phyloP scores from a whole-genome alignment of 1,140 invertebrate species.

The Cotesia vestalis region DNA sequence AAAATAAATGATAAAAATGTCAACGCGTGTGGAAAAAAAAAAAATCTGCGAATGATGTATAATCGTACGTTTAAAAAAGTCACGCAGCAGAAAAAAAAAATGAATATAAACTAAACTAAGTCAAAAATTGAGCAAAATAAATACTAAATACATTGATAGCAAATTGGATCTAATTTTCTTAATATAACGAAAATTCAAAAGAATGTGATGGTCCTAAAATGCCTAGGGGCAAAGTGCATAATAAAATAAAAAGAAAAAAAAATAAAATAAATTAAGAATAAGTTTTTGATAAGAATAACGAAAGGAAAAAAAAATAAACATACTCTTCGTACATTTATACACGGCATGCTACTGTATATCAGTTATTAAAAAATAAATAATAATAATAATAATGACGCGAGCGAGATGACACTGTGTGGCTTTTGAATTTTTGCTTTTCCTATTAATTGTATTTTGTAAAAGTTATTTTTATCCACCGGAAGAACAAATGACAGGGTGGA shows the following conservation, averaged over 20 bases:
- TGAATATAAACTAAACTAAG: no score
- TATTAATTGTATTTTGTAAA: slow-evolving; percentile 4
- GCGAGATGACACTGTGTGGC: slow-evolving; percentile 11
- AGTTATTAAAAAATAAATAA: no score
- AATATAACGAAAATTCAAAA: slow-evolving; percentile 9
- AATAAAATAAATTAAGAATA: slow-evolving; percentile 32
- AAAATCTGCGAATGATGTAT: no score
- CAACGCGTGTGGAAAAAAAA: no score
- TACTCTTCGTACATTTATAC: slow-evolving; percentile 28
- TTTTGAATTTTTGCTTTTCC: background rate
- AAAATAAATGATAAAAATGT: no score
- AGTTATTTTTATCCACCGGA: slow-evolving; percentile 1
- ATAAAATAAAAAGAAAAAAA: slow-evolving; percentile 43
- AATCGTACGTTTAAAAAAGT: no score
- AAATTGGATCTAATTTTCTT: slow-evolving; percentile 9
- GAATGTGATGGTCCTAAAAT: slow-evolving; percentile 54
- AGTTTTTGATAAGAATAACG: slow-evolving; percentile 26
- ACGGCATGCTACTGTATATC: slow-evolving; percentile 44
- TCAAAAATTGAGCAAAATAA: background rate
- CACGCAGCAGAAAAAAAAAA: no score
- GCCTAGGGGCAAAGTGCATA: slow-evolving; percentile 57
- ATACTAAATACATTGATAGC: background rate
- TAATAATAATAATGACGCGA: slow-evolving; percentile 42
- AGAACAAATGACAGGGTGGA: background rate
- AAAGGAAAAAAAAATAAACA: slow-evolving; percentile 46